A percentile compares a stretch with the other conserved stretches of the same genome.
These are phyloP conservation scores for Halictus quadricinctus DNA, from an alignment of 2,888 invertebrate species.

Conservation along the genomic window DNA sequence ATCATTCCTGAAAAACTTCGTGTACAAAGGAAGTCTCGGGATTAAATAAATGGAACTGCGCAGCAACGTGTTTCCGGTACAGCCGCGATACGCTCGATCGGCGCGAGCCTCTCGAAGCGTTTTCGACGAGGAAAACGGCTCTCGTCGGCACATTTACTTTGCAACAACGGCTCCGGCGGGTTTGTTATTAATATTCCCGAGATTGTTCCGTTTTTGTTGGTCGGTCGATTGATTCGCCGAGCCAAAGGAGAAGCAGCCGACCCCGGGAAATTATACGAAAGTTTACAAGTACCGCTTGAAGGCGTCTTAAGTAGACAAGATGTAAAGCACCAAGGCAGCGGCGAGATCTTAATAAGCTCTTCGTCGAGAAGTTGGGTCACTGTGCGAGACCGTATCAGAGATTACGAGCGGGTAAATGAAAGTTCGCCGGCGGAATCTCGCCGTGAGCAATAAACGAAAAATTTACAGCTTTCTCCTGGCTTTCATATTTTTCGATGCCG, in stretches of 20 bases:
- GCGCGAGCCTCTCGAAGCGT: background rate
- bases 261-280: slow-evolving; percentile 36
- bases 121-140: background rate
- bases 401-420: slow-evolving; percentile 6
- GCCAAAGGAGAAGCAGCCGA: background rate
- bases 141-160: background rate
- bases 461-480: slow-evolving; percentile 18
- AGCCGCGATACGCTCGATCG: background rate
- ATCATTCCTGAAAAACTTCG: slow-evolving; percentile 9
- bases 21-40: background rate
- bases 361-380: slow-evolving; percentile 38
- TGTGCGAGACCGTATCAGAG: background rate
- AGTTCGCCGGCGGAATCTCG: background rate
- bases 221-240: background rate
- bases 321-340: slow-evolving; percentile 39
- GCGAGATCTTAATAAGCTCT: slow-evolving; percentile 47
- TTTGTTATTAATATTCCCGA: background rate
- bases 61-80: background rate
- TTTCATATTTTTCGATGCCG: background rate
- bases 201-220: background rate
- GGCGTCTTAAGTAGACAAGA: slow-evolving; percentile 37
- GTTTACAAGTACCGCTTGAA: slow-evolving; percentile 19
- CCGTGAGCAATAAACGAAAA: background rate
- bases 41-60: slow-evolving; percentile 14
- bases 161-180: background rate